Conservation (phyloP, 2,888 invertebrate genomes). For the Augiades crinisus region DNA sequence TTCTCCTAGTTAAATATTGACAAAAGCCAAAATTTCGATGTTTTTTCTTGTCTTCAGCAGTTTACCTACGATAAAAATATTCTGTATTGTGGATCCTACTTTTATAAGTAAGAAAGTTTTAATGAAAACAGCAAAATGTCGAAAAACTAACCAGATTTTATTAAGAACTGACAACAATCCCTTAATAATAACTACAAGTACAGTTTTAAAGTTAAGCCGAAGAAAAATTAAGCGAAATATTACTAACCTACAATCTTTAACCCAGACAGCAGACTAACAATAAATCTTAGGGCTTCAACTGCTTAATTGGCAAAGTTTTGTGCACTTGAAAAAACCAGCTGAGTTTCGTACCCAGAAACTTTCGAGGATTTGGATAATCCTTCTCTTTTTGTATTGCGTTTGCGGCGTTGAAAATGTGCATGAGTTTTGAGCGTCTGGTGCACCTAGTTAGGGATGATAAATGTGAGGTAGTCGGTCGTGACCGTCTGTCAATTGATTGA, state of each 20-base stretch:
- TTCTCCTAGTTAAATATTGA: too few species aligned
- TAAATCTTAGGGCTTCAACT: slow-evolving; percentile 48
- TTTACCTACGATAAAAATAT: too few species aligned
- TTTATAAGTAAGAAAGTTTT: too few species aligned
- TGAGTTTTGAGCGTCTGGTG: background rate
- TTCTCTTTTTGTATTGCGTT: slow-evolving; percentile 16
- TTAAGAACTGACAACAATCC: background rate
- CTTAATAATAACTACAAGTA: background rate
- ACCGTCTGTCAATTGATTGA: slow-evolving; percentile 38
- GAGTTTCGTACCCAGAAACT: slow-evolving; percentile 47
- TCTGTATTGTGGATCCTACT: too few species aligned
- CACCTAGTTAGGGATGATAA: background rate
- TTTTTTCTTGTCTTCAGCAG: too few species aligned
- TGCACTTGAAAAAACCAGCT: slow-evolving; percentile 57
- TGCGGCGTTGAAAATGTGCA: slow-evolving; percentile 3
- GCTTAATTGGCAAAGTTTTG: slow-evolving; percentile 63
- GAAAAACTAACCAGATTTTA: too few species aligned
- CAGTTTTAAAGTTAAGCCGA: background rate
- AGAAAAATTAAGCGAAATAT: slow-evolving; percentile 13
- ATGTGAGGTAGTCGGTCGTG: slow-evolving; percentile 2
- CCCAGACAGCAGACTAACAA: slow-evolving; percentile 42
- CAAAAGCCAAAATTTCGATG: too few species aligned
- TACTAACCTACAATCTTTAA: slow-evolving; percentile 19
- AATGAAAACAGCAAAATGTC: too few species aligned
- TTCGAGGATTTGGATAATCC: slow-evolving; percentile 34